Base-by-base conservation (phyloP, 2,888 invertebrate genomes). In the Platynereis dumerilii region DNA sequence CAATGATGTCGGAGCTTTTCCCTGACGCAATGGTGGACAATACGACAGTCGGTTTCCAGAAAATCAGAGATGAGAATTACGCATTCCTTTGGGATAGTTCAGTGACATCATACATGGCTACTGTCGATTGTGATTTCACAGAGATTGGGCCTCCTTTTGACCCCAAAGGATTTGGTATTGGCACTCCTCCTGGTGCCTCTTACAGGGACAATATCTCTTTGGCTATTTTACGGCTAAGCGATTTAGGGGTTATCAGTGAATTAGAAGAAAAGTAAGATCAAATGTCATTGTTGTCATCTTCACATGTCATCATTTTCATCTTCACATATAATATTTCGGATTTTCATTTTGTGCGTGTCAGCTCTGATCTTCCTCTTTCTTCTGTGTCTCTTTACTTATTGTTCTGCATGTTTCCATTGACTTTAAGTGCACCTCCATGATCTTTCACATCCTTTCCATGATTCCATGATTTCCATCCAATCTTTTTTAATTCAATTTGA, bases 81-180 rank as follows among this genome's bases (percentile, higher is more conserved):
- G 28, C 80, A 7, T 82, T 82, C 67, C 79, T 82, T 69, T 82
- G 82, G 82, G 82, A 82, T 65, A 80, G 78, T 39, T 79, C 81
- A 0, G 80, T 82, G 17, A 81, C 78, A 68, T 76, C 76, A 66
- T 80, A 78, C 66, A 75, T 77, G 68, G 78, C 79, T 15, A 77
- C 77, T 42, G 70, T 74, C 29, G 77, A 81, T 70, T 80, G 81
- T 70, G 27, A 24, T 12, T 73, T 78, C 60, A 80, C 78, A 75
- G 80, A 79, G 65, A 78, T 81, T 10, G 80, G 78, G 2, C 80
- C 80, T n/a, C 75, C 78, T 26, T 81, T 81, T 70, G 81, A 81
- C 59, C 77, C 78, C n/a, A 80, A 80, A 59, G 80, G 80, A 0
- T 81, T 80, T 69, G 81, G 81, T 1, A 79, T 81, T 3, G 81